Conservation (phyloP, 2,888 invertebrate species). For the Chirona hameri region DNA sequence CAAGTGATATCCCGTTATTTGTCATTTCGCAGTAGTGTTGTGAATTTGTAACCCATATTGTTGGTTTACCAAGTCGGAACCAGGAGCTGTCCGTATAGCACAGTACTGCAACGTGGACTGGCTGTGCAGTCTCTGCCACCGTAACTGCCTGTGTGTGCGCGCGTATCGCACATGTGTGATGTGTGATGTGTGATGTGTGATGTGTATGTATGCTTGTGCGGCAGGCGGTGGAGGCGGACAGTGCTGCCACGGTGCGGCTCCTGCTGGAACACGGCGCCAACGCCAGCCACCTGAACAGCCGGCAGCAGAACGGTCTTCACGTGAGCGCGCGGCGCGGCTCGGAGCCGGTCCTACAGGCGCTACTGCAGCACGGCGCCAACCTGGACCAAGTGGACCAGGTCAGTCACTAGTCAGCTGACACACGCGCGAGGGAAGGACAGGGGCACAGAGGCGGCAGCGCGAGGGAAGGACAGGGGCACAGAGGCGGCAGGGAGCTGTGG, state of each 20-base stretch:
- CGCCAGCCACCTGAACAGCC: background rate
- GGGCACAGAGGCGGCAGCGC: background rate
- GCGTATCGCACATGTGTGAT: too few relatives aligned
- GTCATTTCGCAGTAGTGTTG: too few relatives aligned
- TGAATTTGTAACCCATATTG: too few relatives aligned
- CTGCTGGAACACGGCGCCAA: background rate
- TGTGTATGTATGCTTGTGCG: too few relatives aligned
- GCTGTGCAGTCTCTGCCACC: too few relatives aligned
- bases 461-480: background rate
- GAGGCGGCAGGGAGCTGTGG: background rate
- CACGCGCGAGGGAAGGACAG: too few relatives aligned
- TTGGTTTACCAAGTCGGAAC: too few relatives aligned
- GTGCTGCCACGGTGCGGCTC: background rate
- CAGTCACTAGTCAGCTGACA: background rate
- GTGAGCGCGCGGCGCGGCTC: constrained; percentile 6
- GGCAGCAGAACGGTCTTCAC: background rate
- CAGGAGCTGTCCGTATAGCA: too few relatives aligned
- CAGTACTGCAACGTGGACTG: too few relatives aligned
- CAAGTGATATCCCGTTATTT: too few relatives aligned
- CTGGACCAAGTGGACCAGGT: background rate
- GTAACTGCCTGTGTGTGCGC: too few relatives aligned
- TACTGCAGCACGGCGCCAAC: constrained; percentile 3
- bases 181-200: too few relatives aligned
- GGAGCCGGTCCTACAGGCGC: background rate
- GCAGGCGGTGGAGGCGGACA: constrained; percentile 12